These are phyloP conservation scores for Pseudomyrmex cubaensis DNA, from an alignment of 1,140 invertebrate genomes.

Conservation along the genomic window DNA sequence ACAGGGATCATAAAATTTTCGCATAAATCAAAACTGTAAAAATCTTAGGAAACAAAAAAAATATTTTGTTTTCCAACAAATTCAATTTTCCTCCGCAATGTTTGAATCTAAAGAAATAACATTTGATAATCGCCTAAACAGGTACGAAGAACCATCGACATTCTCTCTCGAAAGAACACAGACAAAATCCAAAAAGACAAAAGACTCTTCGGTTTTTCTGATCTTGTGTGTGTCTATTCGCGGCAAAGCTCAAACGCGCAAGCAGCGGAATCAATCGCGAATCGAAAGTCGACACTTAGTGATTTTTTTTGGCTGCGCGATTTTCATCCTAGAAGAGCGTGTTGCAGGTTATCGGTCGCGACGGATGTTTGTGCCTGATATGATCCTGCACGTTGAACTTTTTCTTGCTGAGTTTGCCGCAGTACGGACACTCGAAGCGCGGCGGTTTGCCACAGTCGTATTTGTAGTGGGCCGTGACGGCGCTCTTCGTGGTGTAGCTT, in stretches of 20 bases:
- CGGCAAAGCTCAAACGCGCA: not conserved
- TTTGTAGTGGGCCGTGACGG: conserved; percentile 86
- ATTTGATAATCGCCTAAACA: too few species aligned
- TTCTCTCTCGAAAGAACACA: too few species aligned
- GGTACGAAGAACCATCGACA: too few species aligned
- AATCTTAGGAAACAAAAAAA: too few species aligned
- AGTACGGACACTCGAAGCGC: conserved; percentile 83
- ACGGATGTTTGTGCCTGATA: conserved; percentile 78
- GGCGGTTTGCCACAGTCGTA: conserved; percentile 85
- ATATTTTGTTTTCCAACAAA: too few species aligned
- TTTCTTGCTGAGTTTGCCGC: conserved; percentile 84
- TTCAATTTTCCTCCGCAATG: too few species aligned
- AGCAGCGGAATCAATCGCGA: not conserved
- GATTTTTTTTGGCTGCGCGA: conserved; percentile 12
- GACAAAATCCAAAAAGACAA: too few species aligned
- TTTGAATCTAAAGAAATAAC: too few species aligned
- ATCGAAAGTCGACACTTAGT: not conserved
- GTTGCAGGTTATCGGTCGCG: conserved; percentile 74
- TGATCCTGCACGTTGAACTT: conserved; percentile 84
- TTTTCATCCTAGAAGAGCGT: conserved; percentile 72
- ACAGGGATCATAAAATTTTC: too few species aligned
- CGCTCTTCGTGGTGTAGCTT: conserved; percentile 87
- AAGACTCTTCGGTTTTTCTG: too few species aligned
- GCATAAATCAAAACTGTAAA: too few species aligned
- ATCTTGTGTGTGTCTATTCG: too few species aligned